Conservation (phyloP, 2,113 vertebrate species). For the Cricetomys ansorgei region DNA sequence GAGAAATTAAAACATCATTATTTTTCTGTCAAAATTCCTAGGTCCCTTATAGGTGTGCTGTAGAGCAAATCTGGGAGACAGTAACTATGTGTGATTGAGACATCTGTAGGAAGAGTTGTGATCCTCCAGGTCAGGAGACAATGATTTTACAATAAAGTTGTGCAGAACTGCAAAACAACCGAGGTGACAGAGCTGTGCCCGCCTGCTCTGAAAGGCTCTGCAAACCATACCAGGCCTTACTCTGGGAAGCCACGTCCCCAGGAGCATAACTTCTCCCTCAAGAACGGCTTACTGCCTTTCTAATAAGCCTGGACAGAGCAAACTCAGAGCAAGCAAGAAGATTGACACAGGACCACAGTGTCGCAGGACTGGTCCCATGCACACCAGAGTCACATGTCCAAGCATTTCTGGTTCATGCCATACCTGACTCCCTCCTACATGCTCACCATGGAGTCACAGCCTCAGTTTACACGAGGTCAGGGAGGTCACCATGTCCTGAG, state of each 20-base stretch:
- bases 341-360: too few relatives aligned
- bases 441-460: neutral
- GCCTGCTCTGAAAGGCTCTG: neutral
- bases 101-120: neutral
- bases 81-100: neutral
- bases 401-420: neutral
- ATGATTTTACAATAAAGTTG: neutral
- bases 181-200: neutral
- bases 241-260: neutral
- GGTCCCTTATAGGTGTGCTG: neutral
- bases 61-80: neutral
- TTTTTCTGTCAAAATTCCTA: neutral
- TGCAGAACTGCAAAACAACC: neutral
- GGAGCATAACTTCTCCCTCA: neutral
- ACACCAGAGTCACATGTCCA: neutral
- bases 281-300: neutral
- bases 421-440: neutral
- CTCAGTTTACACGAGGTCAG: neutral
- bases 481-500: neutral
- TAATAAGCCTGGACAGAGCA: neutral
- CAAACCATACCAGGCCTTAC: neutral
- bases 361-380: neutral
- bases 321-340: neutral
- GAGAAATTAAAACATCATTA: constrained; percentile 20
- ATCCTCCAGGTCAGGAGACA: neutral